A percentile compares a stretch with the other conserved stretches of the same genome.
phyloP scores from a whole-genome alignment of 2,888 invertebrate genomes.

The Scaptomyza reducta region DNA sequence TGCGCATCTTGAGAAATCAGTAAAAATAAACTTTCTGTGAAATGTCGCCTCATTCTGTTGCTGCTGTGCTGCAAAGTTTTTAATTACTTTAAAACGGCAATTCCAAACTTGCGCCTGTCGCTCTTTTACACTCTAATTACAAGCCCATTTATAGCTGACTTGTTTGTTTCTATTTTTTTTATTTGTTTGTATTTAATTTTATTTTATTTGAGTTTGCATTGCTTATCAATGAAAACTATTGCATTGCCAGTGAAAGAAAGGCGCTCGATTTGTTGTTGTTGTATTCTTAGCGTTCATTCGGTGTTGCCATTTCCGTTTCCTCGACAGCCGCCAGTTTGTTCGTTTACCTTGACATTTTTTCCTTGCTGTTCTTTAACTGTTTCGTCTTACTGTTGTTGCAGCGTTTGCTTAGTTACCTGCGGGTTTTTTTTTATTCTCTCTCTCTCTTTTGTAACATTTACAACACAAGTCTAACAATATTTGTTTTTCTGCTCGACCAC shows the following conservation, averaged over 20 bases:
- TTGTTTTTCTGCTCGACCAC: conserved; percentile 63
- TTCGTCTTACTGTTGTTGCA: conserved; percentile 25
- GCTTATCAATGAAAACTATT: conserved; percentile 65
- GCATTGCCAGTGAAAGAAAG: conserved; percentile 41
- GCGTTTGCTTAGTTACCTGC: conserved; percentile 50
- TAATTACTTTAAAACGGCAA: conserved; percentile 76
- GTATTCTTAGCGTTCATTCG: conserved; percentile 52
- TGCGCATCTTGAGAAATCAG: conserved; percentile 30
- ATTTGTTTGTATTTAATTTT: conserved; percentile 14
- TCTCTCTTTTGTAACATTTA: conserved; percentile 38
- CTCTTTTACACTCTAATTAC: conserved; percentile 68
- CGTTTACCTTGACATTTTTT: conserved; percentile 79
- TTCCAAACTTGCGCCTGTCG: conserved; percentile 72
- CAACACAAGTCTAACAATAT: conserved; percentile 74
- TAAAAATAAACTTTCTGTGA: conserved; percentile 48
- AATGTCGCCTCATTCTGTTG: conserved; percentile 63
- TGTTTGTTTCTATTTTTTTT: conserved; percentile 14
- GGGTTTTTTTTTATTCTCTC: conserved; percentile 27
- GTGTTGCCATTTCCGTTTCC: conserved; percentile 70
- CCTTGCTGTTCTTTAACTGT: conserved; percentile 36
- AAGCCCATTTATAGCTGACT: conserved; percentile 57
- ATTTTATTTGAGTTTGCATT: conserved; percentile 30
- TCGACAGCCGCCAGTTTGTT: conserved; percentile 59
- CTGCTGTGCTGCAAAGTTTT: conserved; percentile 64
- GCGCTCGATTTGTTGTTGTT: conserved; percentile 27